phyloP scores from a whole-genome alignment of 2,797 vertebrate species.

The Neomorphus geoffroyi region DNA sequence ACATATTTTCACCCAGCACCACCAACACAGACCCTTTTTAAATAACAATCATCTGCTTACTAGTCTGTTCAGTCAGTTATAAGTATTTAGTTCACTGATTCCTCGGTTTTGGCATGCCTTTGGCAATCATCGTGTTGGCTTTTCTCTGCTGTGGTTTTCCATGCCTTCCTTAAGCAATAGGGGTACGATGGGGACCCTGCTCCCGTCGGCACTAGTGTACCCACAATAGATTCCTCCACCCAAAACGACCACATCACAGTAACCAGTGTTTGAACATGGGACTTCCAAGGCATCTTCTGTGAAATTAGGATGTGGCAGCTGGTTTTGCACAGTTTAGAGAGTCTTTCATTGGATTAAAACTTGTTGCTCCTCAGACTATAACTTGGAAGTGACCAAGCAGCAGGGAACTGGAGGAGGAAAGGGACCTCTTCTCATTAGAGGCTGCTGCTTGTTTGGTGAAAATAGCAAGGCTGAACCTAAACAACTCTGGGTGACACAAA shows the following conservation, averaged over 20 bases:
- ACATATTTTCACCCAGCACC: not conserved
- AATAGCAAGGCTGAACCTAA: not conserved
- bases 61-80: not conserved
- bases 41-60: not conserved
- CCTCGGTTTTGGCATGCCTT: not conserved
- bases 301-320: not conserved
- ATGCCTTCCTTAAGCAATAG: not conserved
- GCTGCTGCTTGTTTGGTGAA: not conserved
- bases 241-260: not conserved
- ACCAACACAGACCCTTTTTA: not conserved
- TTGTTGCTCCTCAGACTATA: not conserved
- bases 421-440: not conserved
- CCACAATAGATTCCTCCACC: not conserved
- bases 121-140: not conserved
- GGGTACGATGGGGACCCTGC: accelerated
- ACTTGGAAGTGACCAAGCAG: not conserved
- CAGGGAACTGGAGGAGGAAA: not conserved
- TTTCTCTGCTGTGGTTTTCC: not conserved
- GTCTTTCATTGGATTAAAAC: not conserved
- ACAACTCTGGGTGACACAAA: not conserved
- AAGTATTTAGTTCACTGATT: not conserved
- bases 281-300: not conserved
- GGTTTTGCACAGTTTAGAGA: not conserved
- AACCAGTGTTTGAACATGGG: not conserved
- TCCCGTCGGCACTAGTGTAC: not conserved